phyloP scores from a whole-genome alignment of 1,140 invertebrate species.

The Teleopsis dalmanni region DNA sequence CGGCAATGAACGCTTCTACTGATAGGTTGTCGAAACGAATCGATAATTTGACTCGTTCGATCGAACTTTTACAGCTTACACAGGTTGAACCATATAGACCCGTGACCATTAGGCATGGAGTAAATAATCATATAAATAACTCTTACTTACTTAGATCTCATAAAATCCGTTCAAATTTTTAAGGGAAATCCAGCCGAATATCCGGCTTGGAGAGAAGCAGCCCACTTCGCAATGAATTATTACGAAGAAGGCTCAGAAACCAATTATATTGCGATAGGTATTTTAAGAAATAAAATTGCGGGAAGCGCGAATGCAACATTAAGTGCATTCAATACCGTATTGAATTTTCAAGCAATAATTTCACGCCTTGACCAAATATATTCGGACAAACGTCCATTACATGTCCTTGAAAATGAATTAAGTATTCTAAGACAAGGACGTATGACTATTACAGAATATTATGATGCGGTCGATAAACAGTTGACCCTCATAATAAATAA shows the following conservation, averaged over 20 bases:
- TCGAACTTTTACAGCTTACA: no score
- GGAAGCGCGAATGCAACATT: slow-evolving; percentile 14
- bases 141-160: no score
- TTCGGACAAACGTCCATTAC: slow-evolving; percentile 18
- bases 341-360: slow-evolving; percentile 20
- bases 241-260: slow-evolving; percentile 16
- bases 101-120: no score
- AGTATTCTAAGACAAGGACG: slow-evolving; percentile 11
- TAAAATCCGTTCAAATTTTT: slow-evolving; percentile 19
- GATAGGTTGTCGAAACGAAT: no score
- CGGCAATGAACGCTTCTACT: no score
- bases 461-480: slow-evolving; percentile 12
- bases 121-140: no score
- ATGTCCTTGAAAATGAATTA: slow-evolving; percentile 16
- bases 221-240: slow-evolving; percentile 17
- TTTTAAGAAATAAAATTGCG: slow-evolving; percentile 22
- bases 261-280: slow-evolving; percentile 16
- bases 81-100: no score
- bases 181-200: slow-evolving; percentile 16
- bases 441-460: slow-evolving; percentile 13
- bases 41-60: no score
- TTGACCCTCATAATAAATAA: slow-evolving; percentile 14
- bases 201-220: slow-evolving; percentile 16
- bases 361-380: slow-evolving; percentile 14
- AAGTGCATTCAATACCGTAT: slow-evolving; percentile 14